These are phyloP conservation scores for Andinoacara biseriatus DNA, from an alignment of 2,113 vertebrate species.

Conservation along the genomic window DNA sequence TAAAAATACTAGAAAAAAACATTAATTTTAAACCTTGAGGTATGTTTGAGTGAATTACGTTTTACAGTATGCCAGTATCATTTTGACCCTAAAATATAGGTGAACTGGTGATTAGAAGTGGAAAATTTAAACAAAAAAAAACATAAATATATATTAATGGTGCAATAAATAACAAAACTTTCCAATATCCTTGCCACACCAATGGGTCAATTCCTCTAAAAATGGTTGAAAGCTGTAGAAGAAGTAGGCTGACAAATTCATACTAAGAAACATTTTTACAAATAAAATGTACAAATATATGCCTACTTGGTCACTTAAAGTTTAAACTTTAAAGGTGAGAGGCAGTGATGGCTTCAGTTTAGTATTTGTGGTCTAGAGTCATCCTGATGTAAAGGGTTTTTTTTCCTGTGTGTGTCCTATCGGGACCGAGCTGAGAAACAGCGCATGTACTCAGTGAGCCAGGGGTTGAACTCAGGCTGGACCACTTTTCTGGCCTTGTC, in stretches of 20 bases:
- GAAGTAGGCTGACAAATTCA: neutral
- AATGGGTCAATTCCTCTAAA: too few relatives aligned
- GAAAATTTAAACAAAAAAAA: too few relatives aligned
- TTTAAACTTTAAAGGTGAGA: neutral
- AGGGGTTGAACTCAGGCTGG: slow-evolving; percentile 85
- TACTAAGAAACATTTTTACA: neutral
- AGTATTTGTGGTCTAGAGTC: neutral
- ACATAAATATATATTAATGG: too few relatives aligned
- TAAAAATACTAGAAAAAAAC: neutral
- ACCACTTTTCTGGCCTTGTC: slow-evolving; percentile 74
- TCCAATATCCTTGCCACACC: too few relatives aligned
- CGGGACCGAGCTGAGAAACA: slow-evolving; percentile 90
- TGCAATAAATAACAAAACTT: too few relatives aligned
- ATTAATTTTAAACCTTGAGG: neutral
- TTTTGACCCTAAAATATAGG: neutral
- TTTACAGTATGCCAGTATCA: neutral
- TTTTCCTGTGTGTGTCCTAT: slow-evolving; percentile 51
- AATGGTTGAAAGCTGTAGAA: neutral
- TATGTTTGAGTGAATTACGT: neutral
- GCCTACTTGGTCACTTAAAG: neutral
- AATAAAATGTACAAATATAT: neutral
- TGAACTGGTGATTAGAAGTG: too few relatives aligned
- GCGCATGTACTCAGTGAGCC: slow-evolving; percentile 97
- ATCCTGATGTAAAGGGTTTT: neutral
- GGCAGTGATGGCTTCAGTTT: slow-evolving; percentile 29